Evolutionary conservation across 1,140 invertebrate genomes (phyloP).

Genomic region (Marisa cornuarietis): DNA sequence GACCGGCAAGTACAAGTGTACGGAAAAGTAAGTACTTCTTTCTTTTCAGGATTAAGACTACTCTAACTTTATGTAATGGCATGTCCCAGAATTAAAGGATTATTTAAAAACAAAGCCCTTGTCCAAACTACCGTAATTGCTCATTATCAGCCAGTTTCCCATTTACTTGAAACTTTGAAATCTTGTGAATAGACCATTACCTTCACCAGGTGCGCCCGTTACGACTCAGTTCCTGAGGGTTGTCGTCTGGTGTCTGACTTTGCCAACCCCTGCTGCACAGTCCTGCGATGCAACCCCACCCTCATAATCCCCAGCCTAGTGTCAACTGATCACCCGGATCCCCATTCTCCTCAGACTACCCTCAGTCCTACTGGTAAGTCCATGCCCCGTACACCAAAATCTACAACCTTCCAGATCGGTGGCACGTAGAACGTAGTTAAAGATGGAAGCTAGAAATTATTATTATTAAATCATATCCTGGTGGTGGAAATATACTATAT

Average conservation of each 20-base stretch:
- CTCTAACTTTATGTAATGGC: no score
- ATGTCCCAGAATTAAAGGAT: no score
- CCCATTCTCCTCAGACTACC: conserved; percentile 13
- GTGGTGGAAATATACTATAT: no score
- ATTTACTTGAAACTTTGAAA: no score
- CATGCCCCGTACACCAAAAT: background rate
- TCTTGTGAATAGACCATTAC: no score
- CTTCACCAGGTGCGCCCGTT: conserved; percentile 43
- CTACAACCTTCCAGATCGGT: no score
- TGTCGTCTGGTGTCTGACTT: conserved; percentile 50
- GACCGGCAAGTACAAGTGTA: conserved; percentile 45
- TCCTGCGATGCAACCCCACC: conserved; percentile 38
- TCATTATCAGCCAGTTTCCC: no score
- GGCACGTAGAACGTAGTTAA: no score
- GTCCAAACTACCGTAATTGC: background rate
- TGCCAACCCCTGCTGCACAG: conserved; percentile 49
- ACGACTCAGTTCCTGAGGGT: conserved; percentile 36
- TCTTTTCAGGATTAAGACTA: no score
- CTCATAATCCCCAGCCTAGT: conserved; percentile 27
- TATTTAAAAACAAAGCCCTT: no score
- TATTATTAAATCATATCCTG: no score
- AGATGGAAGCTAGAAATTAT: no score
- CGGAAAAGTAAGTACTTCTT: conserved; percentile 35
- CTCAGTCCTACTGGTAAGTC: background rate
- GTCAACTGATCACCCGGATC: conserved; percentile 7